Percentiles rank a stretch among this genome's conserved stretches.
phyloP scores from a whole-genome alignment of 2,888 invertebrate species.

The Cosmopolites sordidus region DNA sequence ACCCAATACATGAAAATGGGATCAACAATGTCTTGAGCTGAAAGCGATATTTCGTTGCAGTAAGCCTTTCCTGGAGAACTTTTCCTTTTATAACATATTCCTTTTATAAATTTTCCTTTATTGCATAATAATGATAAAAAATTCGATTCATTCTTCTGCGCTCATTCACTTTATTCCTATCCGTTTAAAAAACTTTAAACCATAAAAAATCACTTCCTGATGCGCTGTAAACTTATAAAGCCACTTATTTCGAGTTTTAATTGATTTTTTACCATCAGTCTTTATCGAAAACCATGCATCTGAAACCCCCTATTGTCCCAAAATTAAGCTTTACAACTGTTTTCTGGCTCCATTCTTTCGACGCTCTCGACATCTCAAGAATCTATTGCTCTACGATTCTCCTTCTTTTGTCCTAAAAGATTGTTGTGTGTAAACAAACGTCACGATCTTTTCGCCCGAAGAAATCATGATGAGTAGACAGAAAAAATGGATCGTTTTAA shows the following conservation, averaged over 20 bases:
- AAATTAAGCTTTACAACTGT: slow-evolving; percentile 21
- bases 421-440: slow-evolving; percentile 26
- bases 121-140: no score
- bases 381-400: slow-evolving; percentile 11
- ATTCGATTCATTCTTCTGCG: no score
- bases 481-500: slow-evolving; percentile 24
- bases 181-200: no score
- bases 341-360: slow-evolving; percentile 5
- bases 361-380: slow-evolving; percentile 15
- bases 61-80: no score
- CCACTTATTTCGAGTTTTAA: not conserved
- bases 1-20: no score
- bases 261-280: not conserved
- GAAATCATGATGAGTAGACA: slow-evolving; percentile 21
- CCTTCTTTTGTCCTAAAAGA: slow-evolving; percentile 12
- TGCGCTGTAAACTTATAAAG: no score
- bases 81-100: no score
- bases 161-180: no score
- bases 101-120: no score
- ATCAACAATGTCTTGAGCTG: no score
- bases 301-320: slow-evolving; percentile 4
- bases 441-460: slow-evolving; percentile 21
- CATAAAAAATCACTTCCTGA: no score
- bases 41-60: no score
- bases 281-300: slow-evolving; percentile 10